These are phyloP conservation scores for Hassar affinis DNA, from an alignment of 2,113 vertebrate genomes.

Conservation along the genomic window DNA sequence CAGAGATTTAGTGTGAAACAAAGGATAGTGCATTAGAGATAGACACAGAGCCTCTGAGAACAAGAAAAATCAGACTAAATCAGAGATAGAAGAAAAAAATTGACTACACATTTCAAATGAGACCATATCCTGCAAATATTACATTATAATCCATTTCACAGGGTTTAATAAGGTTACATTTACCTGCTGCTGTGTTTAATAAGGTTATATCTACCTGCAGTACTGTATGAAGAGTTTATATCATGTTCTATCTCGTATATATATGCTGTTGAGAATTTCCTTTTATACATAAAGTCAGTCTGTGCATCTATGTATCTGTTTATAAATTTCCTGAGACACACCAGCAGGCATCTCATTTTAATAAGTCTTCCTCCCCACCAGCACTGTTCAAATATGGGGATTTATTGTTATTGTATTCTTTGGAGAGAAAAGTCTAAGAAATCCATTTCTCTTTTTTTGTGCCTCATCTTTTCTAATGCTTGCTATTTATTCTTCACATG, in stretches of 20 bases:
- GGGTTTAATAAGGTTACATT: conserved; percentile 1
- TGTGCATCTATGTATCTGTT: too few species aligned
- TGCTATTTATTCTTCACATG: too few species aligned
- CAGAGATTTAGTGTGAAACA: background rate
- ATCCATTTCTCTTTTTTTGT: too few species aligned
- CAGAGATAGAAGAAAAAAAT: background rate
- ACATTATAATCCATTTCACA: background rate
- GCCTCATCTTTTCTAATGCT: too few species aligned
- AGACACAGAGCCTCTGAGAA: background rate
- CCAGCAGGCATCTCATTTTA: too few species aligned
- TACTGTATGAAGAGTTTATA: background rate
- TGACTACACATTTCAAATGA: background rate
- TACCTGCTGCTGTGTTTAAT: background rate
- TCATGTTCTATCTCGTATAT: background rate
- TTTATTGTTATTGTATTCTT: too few species aligned
- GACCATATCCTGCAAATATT: conserved; percentile 1
- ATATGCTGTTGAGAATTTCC: too few species aligned
- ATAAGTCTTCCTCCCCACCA: too few species aligned
- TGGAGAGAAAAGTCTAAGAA: too few species aligned
- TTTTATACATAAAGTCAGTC: too few species aligned
- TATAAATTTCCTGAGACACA: too few species aligned
- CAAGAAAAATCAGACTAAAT: background rate
- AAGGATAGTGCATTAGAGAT: background rate
- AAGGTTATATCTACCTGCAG: background rate
- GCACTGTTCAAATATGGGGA: too few species aligned